phyloP scores from a whole-genome alignment of 2,888 invertebrate genomes.

The Tiliacea aurago region DNA sequence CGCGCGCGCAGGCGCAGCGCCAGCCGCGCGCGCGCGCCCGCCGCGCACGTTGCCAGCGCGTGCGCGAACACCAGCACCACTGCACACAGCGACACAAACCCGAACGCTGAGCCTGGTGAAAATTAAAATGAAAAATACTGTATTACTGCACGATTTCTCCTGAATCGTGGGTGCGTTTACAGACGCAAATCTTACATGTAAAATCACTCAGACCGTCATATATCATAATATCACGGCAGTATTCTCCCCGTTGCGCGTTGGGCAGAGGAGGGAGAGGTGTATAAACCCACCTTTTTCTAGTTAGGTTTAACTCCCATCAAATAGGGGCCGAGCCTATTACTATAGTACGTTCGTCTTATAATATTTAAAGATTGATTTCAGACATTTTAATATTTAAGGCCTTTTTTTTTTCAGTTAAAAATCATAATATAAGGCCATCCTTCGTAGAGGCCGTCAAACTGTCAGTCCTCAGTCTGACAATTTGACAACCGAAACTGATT shows the following conservation, averaged over 20 bases:
- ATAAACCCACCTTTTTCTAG: neutral
- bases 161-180: neutral
- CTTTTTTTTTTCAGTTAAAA: neutral
- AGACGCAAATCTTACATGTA: too few relatives aligned
- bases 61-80: conserved; percentile 84
- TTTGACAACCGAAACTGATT: conserved; percentile 12
- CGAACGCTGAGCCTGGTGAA: conserved; percentile 80
- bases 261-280: neutral
- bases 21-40: conserved; percentile 73
- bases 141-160: too few relatives aligned
- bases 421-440: neutral
- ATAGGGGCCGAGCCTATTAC: neutral
- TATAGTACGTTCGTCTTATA: neutral
- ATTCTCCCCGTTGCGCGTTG: too few relatives aligned
- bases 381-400: neutral
- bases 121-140: neutral
- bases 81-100: conserved; percentile 86
- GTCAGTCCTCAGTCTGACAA: neutral
- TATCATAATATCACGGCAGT: too few relatives aligned
- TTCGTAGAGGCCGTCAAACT: neutral
- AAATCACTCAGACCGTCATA: too few relatives aligned
- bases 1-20: conserved; percentile 72
- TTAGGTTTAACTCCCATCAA: neutral
- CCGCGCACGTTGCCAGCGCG: conserved; percentile 79
- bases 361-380: neutral